These are phyloP conservation scores for Adineta ricciae DNA, from an alignment of 2,888 invertebrate species.

Conservation along the genomic window DNA sequence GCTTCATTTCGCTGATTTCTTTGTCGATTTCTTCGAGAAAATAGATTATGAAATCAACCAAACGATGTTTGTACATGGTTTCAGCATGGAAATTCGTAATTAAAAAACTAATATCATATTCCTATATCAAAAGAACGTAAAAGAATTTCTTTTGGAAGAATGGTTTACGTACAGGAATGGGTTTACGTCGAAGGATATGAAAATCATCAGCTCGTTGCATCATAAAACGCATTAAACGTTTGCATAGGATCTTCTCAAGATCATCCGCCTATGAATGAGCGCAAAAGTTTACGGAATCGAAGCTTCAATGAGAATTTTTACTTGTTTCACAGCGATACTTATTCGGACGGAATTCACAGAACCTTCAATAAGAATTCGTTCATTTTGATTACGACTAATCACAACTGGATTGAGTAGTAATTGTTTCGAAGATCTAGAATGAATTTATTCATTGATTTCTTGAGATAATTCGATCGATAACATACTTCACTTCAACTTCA, in stretches of 20 bases:
- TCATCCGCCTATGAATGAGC: constrained; percentile 68
- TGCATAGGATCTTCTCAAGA: constrained; percentile 81
- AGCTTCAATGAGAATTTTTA: constrained; percentile 35
- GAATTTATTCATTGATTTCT: constrained; percentile 53
- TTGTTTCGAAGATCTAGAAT: constrained; percentile 56
- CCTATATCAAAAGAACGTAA: constrained; percentile 50
- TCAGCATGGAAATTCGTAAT: constrained; percentile 98
- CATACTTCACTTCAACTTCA: constrained; percentile 76
- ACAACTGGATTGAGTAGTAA: constrained; percentile 83
- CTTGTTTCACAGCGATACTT: constrained; percentile 87
- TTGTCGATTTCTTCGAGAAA: constrained; percentile 99
- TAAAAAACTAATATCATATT: constrained; percentile 95
- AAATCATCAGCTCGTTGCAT: constrained; percentile 99
- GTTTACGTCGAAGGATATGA: constrained; percentile 83
- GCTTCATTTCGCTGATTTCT: constrained; percentile 98
- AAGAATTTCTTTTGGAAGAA: not conserved
- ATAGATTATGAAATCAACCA: constrained; percentile 96
- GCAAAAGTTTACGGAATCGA: not conserved
- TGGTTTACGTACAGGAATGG: constrained; percentile 61
- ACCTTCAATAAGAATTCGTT: constrained; percentile 88
- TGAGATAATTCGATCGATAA: not conserved
- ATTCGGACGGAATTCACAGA: constrained; percentile 93
- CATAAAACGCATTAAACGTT: constrained; percentile 78
- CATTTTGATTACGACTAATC: constrained; percentile 91
- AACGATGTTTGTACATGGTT: constrained; percentile 94